Evolutionary conservation across 2,113 vertebrate species (phyloP).

Genomic region (Ellobius talpinus): DNA sequence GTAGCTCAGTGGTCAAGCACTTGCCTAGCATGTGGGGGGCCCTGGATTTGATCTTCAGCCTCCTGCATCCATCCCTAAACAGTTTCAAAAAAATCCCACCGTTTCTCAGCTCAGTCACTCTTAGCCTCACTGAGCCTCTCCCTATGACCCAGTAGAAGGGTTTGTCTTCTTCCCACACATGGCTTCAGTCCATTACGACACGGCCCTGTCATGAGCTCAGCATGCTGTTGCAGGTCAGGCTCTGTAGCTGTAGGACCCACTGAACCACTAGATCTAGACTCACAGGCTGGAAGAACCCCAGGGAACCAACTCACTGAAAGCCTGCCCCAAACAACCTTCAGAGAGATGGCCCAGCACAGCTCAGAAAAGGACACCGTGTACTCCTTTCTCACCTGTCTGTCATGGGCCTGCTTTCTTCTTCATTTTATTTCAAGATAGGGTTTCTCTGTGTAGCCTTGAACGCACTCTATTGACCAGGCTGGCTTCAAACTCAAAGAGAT

Average conservation of each 20-base stretch:
- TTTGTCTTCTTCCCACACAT: neutral
- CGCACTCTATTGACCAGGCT: neutral
- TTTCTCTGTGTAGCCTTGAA: neutral
- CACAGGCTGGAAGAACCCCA: neutral
- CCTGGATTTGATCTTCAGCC: neutral
- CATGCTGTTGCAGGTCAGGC: neutral
- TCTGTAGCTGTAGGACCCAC: neutral
- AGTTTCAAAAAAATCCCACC: accelerated
- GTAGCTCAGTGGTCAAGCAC: neutral
- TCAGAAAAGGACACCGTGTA: neutral
- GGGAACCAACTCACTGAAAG: neutral
- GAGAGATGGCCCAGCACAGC: neutral
- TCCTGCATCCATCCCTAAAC: neutral
- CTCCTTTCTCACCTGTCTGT: neutral
- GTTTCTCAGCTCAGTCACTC: neutral
- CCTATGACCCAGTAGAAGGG: neutral
- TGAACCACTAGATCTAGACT: neutral
- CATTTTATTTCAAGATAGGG: neutral
- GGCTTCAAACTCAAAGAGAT: too few relatives aligned
- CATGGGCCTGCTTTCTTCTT: neutral
- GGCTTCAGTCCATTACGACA: neutral
- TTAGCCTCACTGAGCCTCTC: neutral
- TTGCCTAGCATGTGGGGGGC: neutral
- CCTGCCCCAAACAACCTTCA: neutral
- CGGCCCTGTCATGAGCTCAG: neutral